Conservation (phyloP, 2,888 invertebrate genomes). For the Mystacides longicornis region DNA sequence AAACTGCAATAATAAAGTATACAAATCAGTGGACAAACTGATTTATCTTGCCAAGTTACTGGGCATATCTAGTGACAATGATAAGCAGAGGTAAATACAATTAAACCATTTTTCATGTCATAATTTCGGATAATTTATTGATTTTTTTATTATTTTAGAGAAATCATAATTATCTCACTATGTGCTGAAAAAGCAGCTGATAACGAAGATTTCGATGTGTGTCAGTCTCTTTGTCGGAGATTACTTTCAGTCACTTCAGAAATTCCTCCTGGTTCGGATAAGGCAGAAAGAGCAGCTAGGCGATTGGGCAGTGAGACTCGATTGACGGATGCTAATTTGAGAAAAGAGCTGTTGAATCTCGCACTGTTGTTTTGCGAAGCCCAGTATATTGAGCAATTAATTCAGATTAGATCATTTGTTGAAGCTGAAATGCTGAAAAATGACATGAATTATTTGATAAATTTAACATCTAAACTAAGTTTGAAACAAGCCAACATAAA, state of each 20-base stretch:
- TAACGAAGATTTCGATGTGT: slow-evolving; percentile 18
- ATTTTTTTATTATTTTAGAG: slow-evolving; percentile 13
- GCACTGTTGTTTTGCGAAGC: slow-evolving; percentile 39
- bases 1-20: slow-evolving; percentile 48
- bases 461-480: slow-evolving; percentile 16
- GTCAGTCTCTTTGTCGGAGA: slow-evolving; percentile 12
- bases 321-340: slow-evolving; percentile 12
- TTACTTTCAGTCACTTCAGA: slow-evolving; percentile 15
- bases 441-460: slow-evolving; percentile 23
- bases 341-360: slow-evolving; percentile 37
- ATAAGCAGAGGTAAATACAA: slow-evolving; percentile 34
- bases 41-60: slow-evolving; percentile 57
- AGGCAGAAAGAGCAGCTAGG: slow-evolving; percentile 15
- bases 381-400: slow-evolving; percentile 34
- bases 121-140: background rate
- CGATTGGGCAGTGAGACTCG: slow-evolving; percentile 13
- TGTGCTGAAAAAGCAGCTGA: slow-evolving; percentile 24
- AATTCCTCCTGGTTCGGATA: slow-evolving; percentile 1
- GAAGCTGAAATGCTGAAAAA: slow-evolving; percentile 27
- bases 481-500: slow-evolving; percentile 31
- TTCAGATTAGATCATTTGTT: slow-evolving; percentile 28
- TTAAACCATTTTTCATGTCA: background rate
- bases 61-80: slow-evolving; percentile 49
- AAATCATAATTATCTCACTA: slow-evolving; percentile 20
- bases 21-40: slow-evolving; percentile 55